Evolutionary conservation across 2,797 vertebrate species (phyloP), one percentile per base, ranked within the genome.

Genomic region (Pangasius mekongensis): DNA sequence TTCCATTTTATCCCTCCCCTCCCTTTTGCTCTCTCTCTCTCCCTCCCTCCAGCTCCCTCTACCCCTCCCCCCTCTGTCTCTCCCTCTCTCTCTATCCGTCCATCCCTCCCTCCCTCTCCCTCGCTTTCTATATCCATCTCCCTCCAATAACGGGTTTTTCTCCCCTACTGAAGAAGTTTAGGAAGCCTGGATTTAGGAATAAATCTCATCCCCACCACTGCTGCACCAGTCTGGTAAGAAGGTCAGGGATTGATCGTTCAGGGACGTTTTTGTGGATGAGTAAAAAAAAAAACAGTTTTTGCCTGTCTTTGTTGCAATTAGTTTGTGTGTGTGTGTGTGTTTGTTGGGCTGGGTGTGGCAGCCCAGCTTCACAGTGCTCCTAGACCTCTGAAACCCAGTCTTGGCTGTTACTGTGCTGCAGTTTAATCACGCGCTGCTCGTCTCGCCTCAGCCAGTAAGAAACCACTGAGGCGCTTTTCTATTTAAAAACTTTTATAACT

Each of bases 1-100:
- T 85, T 87, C 56, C 84, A 39, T 49, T 86, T 76, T 64, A 24
- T 78, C 33, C 30, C 56, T 87, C 71, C 78, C 16, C 73, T n/a
- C 52, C 58, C 81, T 83, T 60, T 62, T 74, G 69, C 30, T 76
- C 27, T 39, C 7, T 49, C 83, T 74, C 22, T 69, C 24, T 43
- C 22, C 49, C 47, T 69, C 24, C 30, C 27, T 66, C 6, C 7
- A 5, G n/a, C 30, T 36, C 49, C 24, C 78, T 13, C 60, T 64
- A 47, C 0, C 43, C 24, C 74, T 8, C 52, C 64, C 3, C 5
- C 16, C 6, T 18, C 77, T 80, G 20, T 62, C n/a, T 54, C 24
- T 39, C 56, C 66, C n/a, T 39, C 30, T 43, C 13, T 8, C 74
- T 77, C 22, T 62, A 3, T 58, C 49, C n/a, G 11, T 36, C n/a